Conservation (phyloP, 2,113 vertebrate species). For the Chaenogobius annularis region DNA sequence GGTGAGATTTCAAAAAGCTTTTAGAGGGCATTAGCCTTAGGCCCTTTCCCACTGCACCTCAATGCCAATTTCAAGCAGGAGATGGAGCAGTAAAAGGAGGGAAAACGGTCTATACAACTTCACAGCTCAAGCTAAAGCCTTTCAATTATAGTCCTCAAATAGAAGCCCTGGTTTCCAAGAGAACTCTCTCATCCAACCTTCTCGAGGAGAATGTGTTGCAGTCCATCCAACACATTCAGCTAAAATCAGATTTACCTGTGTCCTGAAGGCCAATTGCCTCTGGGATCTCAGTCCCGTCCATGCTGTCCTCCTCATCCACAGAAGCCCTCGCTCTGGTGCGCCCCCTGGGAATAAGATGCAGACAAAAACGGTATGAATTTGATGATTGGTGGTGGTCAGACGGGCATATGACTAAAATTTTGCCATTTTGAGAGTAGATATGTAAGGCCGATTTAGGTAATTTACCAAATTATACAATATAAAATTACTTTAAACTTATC, state of each 20-base stretch:
- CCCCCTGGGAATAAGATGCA: slow-evolving; percentile 76
- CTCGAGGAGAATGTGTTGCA: slow-evolving; percentile 44
- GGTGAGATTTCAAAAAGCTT: slow-evolving; percentile 82
- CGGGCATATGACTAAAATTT: no score
- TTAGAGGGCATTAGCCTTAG: slow-evolving; percentile 78
- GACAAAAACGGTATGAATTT: background rate
- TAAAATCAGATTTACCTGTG: slow-evolving; percentile 75
- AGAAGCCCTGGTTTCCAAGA: slow-evolving; percentile 58
- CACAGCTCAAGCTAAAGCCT: slow-evolving; percentile 74
- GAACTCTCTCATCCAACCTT: slow-evolving; percentile 65
- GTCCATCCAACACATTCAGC: slow-evolving; percentile 37
- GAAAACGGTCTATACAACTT: slow-evolving; percentile 62
- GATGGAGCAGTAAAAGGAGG: slow-evolving; percentile 50
- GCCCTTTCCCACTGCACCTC: slow-evolving; percentile 73
- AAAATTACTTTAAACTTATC: background rate
- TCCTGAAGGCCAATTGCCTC: slow-evolving; percentile 87
- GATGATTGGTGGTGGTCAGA: background rate
- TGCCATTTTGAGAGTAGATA: background rate
- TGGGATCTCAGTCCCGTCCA: slow-evolving; percentile 91
- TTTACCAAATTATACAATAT: background rate
- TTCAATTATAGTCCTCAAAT: slow-evolving; percentile 74
- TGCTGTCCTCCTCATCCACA: slow-evolving; percentile 96
- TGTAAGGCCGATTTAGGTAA: background rate
- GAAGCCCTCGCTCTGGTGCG: slow-evolving; percentile 89
- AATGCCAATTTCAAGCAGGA: slow-evolving; percentile 69